phyloP scores from a whole-genome alignment of 2,888 invertebrate genomes.

The Oligia strigilis region DNA sequence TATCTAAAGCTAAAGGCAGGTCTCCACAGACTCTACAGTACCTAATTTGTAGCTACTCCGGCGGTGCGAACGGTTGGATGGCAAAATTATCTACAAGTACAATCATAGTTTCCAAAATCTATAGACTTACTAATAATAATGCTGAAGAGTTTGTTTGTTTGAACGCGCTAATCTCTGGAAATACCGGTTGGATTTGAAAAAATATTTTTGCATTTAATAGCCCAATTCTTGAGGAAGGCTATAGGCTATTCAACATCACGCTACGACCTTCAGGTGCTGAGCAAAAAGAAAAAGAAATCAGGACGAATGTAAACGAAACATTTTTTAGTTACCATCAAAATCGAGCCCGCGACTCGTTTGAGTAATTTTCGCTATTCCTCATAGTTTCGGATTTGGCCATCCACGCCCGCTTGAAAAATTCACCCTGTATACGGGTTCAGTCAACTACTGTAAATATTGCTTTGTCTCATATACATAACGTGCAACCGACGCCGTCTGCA shows the following conservation, averaged over 20 bases:
- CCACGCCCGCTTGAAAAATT: too few relatives aligned
- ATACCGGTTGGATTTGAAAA: not conserved
- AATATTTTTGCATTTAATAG: not conserved
- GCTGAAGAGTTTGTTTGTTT: not conserved
- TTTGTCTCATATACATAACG: conserved; percentile 13
- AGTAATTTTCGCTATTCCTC: too few relatives aligned
- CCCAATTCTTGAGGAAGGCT: not conserved
- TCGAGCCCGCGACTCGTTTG: too few relatives aligned
- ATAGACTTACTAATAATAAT: not conserved
- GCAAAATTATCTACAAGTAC: conserved; percentile 45
- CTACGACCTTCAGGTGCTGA: accelerated
- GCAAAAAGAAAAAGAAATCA: not conserved
- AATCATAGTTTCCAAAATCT: conserved; percentile 48
- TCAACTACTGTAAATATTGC: conserved; percentile 7
- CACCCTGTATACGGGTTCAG: not conserved
- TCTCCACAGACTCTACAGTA: too few relatives aligned
- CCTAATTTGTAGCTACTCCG: conserved; percentile 37
- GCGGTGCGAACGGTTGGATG: conserved; percentile 25
- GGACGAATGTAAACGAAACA: not conserved
- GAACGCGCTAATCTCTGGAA: not conserved
- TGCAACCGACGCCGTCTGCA: conserved; percentile 10
- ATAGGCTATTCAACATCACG: not conserved
- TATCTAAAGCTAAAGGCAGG: too few relatives aligned
- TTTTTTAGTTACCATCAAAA: too few relatives aligned
- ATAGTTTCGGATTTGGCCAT: too few relatives aligned